Percentiles rank a stretch among this genome's conserved stretches.
Evolutionary conservation across 2,888 invertebrate species (phyloP).

Genomic region (Epinotia demarniana): DNA sequence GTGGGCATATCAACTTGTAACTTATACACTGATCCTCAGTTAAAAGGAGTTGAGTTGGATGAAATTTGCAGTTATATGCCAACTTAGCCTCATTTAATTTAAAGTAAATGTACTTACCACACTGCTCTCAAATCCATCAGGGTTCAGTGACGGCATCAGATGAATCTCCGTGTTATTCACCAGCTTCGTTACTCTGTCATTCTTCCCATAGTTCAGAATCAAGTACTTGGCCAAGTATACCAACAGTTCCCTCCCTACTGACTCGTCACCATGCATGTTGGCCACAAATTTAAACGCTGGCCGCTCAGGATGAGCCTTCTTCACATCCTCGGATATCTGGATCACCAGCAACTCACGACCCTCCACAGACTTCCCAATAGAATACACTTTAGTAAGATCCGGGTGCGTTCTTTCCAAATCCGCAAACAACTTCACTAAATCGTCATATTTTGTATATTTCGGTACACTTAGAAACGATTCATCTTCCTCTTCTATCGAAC

Average conservation of each 20-base stretch:
- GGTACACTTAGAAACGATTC: slow-evolving; percentile 85
- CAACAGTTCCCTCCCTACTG: slow-evolving; percentile 93
- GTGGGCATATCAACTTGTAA: no score
- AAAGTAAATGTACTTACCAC: slow-evolving; percentile 80
- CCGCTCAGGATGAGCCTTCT: slow-evolving; percentile 82
- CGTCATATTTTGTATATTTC: slow-evolving; percentile 89
- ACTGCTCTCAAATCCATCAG: slow-evolving; percentile 96
- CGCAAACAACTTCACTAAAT: slow-evolving; percentile 87
- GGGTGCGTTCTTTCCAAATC: slow-evolving; percentile 87
- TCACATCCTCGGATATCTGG: slow-evolving; percentile 90
- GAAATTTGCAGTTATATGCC: no score
- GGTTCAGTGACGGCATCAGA: slow-evolving; percentile 98
- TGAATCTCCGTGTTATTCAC: slow-evolving; percentile 96
- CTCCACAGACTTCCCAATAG: slow-evolving; percentile 93
- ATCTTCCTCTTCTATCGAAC: slow-evolving; percentile 66
- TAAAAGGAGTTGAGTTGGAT: no score
- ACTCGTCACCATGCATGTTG: slow-evolving; percentile 98
- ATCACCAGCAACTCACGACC: slow-evolving; percentile 92
- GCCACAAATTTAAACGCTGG: slow-evolving; percentile 98
- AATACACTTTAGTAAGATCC: slow-evolving; percentile 87
- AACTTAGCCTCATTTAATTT: neutral
- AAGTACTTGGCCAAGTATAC: slow-evolving; percentile 94
- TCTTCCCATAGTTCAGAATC: slow-evolving; percentile 89
- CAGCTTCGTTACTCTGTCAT: slow-evolving; percentile 88
- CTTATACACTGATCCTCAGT: no score